phyloP scores from a whole-genome alignment of 1,140 invertebrate genomes.

The Dinoponera quadriceps region DNA sequence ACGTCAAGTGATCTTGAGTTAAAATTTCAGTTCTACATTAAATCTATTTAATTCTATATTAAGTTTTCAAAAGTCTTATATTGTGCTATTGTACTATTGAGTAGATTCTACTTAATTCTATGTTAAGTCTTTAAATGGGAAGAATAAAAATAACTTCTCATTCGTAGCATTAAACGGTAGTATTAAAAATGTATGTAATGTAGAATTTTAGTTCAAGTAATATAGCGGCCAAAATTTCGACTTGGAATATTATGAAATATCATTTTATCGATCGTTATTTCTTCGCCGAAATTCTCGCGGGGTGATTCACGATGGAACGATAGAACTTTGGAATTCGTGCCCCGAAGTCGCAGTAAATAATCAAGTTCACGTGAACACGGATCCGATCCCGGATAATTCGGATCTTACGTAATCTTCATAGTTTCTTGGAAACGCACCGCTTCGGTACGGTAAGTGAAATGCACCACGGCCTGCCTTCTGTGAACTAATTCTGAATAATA shows the following conservation, averaged over 20 bases:
- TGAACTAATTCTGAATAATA: neutral
- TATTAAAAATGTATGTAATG: too few species aligned
- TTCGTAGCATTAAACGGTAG: too few species aligned
- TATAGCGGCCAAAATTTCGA: too few species aligned
- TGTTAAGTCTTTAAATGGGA: too few species aligned
- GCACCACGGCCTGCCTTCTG: neutral
- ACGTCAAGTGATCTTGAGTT: too few species aligned
- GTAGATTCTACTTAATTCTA: too few species aligned
- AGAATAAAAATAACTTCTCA: too few species aligned
- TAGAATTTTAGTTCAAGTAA: too few species aligned
- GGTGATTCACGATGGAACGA: constrained; percentile 1
- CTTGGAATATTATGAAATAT: neutral
- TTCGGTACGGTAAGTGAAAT: neutral
- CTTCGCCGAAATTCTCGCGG: neutral
- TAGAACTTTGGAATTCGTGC: constrained; percentile 7
- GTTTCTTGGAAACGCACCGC: neutral
- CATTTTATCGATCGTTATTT: neutral
- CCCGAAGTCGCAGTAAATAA: constrained; percentile 5
- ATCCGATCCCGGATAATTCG: neutral
- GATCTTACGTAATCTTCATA: neutral
- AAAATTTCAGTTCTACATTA: too few species aligned
- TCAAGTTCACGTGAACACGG: neutral
- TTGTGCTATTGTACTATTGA: too few species aligned
- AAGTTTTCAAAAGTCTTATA: too few species aligned
- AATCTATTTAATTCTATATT: too few species aligned